These are phyloP conservation scores for Leptura quadrifasciata DNA, from an alignment of 2,888 invertebrate species.

Conservation along the genomic window DNA sequence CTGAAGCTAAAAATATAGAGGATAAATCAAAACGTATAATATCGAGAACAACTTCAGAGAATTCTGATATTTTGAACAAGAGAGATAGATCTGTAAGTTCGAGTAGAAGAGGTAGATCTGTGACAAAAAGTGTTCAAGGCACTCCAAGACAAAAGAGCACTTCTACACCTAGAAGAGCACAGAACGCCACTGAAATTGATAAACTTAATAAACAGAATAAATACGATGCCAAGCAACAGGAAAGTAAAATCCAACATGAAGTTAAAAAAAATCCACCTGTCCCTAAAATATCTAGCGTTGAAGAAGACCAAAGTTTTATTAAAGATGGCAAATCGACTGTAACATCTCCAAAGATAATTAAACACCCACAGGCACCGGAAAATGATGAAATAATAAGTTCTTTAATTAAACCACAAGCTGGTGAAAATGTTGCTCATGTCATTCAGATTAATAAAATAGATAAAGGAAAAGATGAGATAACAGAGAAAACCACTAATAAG, in stretches of 20 bases:
- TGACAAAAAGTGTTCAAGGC: slow-evolving; percentile 41
- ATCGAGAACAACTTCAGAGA: not conserved
- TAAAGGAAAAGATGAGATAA: not conserved
- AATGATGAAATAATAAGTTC: slow-evolving; percentile 12
- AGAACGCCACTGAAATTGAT: slow-evolving; percentile 30
- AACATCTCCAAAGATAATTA: slow-evolving; percentile 41
- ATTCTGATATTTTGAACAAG: not conserved
- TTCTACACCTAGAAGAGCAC: slow-evolving; percentile 21
- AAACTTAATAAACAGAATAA: not conserved
- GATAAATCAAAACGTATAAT: slow-evolving; percentile 11
- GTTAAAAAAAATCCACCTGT: slow-evolving; percentile 5
- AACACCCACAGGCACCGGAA: slow-evolving; percentile 15
- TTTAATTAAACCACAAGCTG: slow-evolving; percentile 2
- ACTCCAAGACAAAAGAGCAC: slow-evolving; percentile 31
- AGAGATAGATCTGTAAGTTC: slow-evolving; percentile 24
- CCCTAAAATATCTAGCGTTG: slow-evolving; percentile 28
- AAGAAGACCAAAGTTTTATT: slow-evolving; percentile 24
- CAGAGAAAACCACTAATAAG: not conserved
- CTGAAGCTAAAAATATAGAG: slow-evolving; percentile 7
- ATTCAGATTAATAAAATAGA: not conserved
- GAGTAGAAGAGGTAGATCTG: slow-evolving; percentile 27
- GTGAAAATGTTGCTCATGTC: not conserved
- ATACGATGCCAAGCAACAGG: not conserved
- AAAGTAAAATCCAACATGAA: not conserved
- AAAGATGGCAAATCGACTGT: slow-evolving; percentile 25